Conservation (phyloP, 1,140 invertebrate species). For the Bombus impatiens region DNA sequence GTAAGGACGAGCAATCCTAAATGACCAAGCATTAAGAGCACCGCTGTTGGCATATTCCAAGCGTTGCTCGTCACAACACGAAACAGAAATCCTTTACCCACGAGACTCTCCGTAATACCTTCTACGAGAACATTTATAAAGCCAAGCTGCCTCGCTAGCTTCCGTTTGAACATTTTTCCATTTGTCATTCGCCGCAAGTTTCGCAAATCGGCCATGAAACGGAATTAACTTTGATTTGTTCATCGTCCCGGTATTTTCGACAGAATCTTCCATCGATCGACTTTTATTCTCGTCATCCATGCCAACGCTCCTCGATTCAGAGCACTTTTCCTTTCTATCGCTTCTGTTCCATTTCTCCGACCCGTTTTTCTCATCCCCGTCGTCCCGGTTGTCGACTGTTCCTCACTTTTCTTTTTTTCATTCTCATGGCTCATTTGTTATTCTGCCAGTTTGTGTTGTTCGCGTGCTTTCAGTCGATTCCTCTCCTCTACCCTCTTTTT, state of each 20-base stretch:
- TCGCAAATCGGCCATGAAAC: background rate
- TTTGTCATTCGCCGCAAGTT: slow-evolving; percentile 25
- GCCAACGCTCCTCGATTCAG: slow-evolving; percentile 37
- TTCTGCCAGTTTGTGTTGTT: slow-evolving; percentile 72
- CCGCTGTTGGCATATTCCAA: background rate
- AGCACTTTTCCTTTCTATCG: slow-evolving; percentile 29
- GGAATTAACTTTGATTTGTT: slow-evolving; percentile 49
- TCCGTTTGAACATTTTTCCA: background rate
- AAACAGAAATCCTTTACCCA: background rate
- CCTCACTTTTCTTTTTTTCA: slow-evolving; percentile 62
- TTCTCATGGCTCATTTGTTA: slow-evolving; percentile 69
- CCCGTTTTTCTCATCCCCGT: slow-evolving; percentile 31
- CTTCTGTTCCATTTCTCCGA: slow-evolving; percentile 26
- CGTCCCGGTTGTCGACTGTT: slow-evolving; percentile 47
- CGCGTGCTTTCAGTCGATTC: slow-evolving; percentile 53
- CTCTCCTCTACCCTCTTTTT: background rate
- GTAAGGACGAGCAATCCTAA: background rate
- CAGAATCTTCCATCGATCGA: slow-evolving; percentile 40
- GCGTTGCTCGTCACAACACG: background rate
- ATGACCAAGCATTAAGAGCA: background rate
- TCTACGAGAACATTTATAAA: slow-evolving; percentile 10
- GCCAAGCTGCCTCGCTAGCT: background rate
- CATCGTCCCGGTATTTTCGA: slow-evolving; percentile 18
- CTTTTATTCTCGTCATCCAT: slow-evolving; percentile 47
- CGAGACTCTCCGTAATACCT: background rate